These are phyloP conservation scores for Ibidorhyncha struthersii DNA, from an alignment of 2,113 vertebrate genomes.

Conservation along the genomic window DNA sequence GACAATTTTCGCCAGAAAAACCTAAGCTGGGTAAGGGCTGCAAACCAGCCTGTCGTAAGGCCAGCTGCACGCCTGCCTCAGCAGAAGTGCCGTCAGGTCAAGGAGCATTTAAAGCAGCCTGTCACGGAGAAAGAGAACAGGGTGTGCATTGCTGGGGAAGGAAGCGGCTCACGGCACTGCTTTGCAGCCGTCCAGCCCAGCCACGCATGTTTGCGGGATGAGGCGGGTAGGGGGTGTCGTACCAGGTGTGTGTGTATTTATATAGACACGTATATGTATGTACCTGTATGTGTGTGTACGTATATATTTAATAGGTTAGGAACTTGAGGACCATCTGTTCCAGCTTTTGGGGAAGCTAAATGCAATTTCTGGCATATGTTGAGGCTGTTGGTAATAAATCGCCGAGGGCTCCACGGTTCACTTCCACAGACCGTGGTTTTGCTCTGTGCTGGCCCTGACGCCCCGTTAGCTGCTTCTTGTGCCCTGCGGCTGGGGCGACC, in stretches of 20 bases:
- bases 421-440: constrained; percentile 58
- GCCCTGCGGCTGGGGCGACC: background rate
- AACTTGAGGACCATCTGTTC: background rate
- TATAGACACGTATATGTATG: no score
- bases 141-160: background rate
- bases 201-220: fast-evolving
- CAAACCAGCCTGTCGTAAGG: fast-evolving
- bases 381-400: constrained; percentile 73
- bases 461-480: constrained; percentile 40
- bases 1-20: background rate
- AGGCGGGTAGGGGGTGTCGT: background rate
- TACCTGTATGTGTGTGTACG: background rate
- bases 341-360: background rate
- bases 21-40: background rate
- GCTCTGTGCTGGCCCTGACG: constrained; percentile 71
- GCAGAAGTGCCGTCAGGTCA: no score
- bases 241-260: fast-evolving
- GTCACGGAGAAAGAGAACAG: background rate
- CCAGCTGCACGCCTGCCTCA: fast-evolving
- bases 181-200: background rate
- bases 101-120: background rate
- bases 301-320: background rate
- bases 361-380: constrained; percentile 51
- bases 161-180: fast-evolving
- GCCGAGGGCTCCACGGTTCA: constrained; percentile 34